Conservation (phyloP, 2,113 vertebrate genomes). For the Drymodes brunneopygia region DNA sequence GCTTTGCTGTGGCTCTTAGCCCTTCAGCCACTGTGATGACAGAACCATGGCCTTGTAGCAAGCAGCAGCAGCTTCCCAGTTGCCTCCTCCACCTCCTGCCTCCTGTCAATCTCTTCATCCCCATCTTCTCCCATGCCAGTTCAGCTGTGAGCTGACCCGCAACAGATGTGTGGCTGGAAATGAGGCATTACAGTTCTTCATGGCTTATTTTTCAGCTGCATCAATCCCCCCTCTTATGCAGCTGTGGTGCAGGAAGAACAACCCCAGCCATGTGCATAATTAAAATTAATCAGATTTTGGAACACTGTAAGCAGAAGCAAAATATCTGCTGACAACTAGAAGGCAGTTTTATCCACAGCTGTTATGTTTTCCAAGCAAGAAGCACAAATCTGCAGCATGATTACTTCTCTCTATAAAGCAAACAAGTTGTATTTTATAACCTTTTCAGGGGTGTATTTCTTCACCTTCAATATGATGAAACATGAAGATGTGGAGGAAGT, state of each 20-base stretch:
- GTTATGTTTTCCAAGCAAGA: not conserved
- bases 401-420: not conserved
- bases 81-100: not conserved
- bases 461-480: slow-evolving; percentile 85
- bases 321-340: not conserved
- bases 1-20: not conserved
- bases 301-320: not conserved
- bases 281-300: not conserved
- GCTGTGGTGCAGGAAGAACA: not conserved
- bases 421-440: not conserved
- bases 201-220: not conserved
- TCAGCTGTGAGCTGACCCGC: not conserved
- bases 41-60: not conserved
- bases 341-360: not conserved
- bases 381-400: not conserved
- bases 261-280: not conserved
- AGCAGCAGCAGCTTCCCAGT: not conserved
- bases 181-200: not conserved
- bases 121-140: not conserved
- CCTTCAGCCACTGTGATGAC: not conserved
- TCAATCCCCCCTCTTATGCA: not conserved
- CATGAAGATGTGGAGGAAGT: slow-evolving; percentile 84
- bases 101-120: not conserved
- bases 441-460: slow-evolving; percentile 80
- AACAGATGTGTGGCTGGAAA: not conserved